These are phyloP conservation scores for Gymnodraco acuticeps DNA, from an alignment of 2,797 vertebrate genomes.

Conservation along the genomic window DNA sequence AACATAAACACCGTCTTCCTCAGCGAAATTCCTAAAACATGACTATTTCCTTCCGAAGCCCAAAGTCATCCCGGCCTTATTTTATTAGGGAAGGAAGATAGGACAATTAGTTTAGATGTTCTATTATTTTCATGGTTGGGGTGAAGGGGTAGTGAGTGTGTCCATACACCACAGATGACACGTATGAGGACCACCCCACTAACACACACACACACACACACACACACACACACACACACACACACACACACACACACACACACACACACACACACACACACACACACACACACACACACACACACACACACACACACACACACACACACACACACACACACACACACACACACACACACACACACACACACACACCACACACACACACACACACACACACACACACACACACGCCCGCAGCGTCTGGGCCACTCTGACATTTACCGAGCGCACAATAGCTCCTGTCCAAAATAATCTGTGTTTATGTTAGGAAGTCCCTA, in stretches of 20 bases:
- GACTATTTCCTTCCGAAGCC: slow-evolving; percentile 57
- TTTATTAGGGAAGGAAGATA: slow-evolving; percentile 51
- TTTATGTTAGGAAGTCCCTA: slow-evolving; percentile 82
- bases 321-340: slow-evolving; percentile 7
- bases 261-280: slow-evolving; percentile 32
- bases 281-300: slow-evolving; percentile 34
- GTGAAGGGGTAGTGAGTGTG: slow-evolving; percentile 16
- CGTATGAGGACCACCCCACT: slow-evolving; percentile 26
- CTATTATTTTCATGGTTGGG: slow-evolving; percentile 12
- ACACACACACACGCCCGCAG: slow-evolving; percentile 25
- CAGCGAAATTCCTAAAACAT: slow-evolving; percentile 64
- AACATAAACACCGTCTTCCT: slow-evolving; percentile 64
- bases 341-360: slow-evolving; percentile 7
- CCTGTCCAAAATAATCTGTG: slow-evolving; percentile 77
- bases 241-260: slow-evolving; percentile 30
- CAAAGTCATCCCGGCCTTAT: slow-evolving; percentile 39
- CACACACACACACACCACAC: slow-evolving; percentile 23
- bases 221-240: slow-evolving; percentile 34
- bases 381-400: slow-evolving; percentile 7
- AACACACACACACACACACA: slow-evolving; percentile 19
- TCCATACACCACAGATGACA: slow-evolving; percentile 22
- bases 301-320: slow-evolving; percentile 30
- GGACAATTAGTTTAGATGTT: slow-evolving; percentile 17
- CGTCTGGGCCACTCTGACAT: slow-evolving; percentile 70
- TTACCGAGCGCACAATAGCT: slow-evolving; percentile 76